phyloP scores from a whole-genome alignment of 1,140 invertebrate species.

The Sminthurides bifidus region DNA sequence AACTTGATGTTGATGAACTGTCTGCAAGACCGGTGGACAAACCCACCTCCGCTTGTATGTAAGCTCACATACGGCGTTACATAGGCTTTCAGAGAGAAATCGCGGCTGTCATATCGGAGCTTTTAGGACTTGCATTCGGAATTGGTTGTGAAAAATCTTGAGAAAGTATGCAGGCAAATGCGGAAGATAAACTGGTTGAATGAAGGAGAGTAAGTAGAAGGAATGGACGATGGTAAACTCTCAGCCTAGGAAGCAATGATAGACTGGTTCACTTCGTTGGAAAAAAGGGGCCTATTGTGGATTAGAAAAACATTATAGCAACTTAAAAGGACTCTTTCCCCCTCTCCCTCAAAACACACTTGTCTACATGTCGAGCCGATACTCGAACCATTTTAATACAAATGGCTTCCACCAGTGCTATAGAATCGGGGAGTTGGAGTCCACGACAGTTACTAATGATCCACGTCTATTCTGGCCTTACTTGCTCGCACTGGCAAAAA shows the following conservation, averaged over 20 bases:
- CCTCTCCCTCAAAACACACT: too few species aligned
- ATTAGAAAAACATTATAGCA: conserved; percentile 25
- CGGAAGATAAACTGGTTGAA: not conserved
- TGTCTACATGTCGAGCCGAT: too few species aligned
- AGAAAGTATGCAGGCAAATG: not conserved
- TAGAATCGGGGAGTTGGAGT: conserved; percentile 27
- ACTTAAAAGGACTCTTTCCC: too few species aligned
- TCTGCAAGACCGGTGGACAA: too few species aligned
- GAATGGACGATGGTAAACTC: not conserved
- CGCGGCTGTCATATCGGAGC: too few species aligned
- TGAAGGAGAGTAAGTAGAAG: conserved; percentile 4
- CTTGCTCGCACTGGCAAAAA: not conserved
- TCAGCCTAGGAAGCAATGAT: not conserved
- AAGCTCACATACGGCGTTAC: too few species aligned
- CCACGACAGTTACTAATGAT: conserved; percentile 30
- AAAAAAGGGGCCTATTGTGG: conserved; percentile 27
- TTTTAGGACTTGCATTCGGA: not conserved
- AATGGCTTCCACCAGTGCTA: not conserved
- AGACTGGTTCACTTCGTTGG: conserved; percentile 19
- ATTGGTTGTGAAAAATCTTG: not conserved
- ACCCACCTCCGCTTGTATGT: too few species aligned
- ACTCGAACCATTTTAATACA: too few species aligned
- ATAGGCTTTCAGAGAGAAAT: too few species aligned
- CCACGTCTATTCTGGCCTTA: too few species aligned
- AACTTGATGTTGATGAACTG: too few species aligned